Base-by-base conservation (phyloP, 2,888 invertebrate species). In the Agrilus mali region DNA sequence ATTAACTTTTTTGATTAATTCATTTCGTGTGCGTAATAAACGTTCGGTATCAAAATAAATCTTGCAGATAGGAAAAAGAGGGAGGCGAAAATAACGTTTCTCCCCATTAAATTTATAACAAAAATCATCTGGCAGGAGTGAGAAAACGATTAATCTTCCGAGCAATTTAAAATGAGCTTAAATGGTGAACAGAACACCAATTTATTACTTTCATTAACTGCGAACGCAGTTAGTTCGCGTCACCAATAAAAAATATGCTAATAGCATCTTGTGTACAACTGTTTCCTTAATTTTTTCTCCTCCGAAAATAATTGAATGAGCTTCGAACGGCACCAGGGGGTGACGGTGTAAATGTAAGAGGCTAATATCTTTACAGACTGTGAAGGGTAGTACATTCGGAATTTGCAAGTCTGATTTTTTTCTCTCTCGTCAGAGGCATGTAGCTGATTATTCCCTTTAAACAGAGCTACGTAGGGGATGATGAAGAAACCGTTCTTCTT, bases 401-500 rank as follows among this genome's bases (percentile, higher is more conserved):
- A 66, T 66, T 66, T 66, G 66, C 66, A 66, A 66, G 64, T 65
- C 63, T 66, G 66, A 66, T 66, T 66, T 66, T 66, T 64, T 64
- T 56, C 42, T 41, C 47, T 20, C 33, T 22, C 58, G 54, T 56
- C 54, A 55, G 55, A 61, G 60, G 59, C 55, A 58, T 56, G 60
- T 56, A 55, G 58, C 50, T 64, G 65, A 65, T 65, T 65, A 65
- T 65, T 65, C 64, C 27, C 65, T 66, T 65, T 65, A 66, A 65
- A 65, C 63, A 65, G 60, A 65, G 56, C 61, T 58, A 60, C 59
- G 27, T 10, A 27, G 27, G 27, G 27, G 27, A 27, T 27, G 27
- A 27, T 27, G 27, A 27, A 27, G 27, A 27, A 27, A 27, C 27
- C 10, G 27, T 27, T 27, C 27, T 10, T 27, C 27, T 27, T 27